Evolutionary conservation across 2,113 vertebrate genomes (phyloP).

Genomic region (Columba janthina): DNA sequence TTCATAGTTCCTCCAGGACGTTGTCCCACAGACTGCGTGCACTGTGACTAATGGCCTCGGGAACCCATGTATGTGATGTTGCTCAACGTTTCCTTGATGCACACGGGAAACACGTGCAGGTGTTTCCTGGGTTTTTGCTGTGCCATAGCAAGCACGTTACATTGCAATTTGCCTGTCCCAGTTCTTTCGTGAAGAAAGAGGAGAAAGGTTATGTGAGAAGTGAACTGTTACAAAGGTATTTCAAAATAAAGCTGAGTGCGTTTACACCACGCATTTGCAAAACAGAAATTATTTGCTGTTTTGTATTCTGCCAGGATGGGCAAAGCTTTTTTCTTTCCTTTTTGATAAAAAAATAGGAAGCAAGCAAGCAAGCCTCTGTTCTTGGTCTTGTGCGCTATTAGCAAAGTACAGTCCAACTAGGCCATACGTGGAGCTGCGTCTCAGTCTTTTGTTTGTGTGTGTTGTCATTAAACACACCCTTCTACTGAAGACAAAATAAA

Average conservation of each 20-base stretch:
- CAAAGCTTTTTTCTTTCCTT: background rate
- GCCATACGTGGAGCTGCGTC: background rate
- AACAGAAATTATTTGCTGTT: background rate
- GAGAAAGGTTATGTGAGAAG: background rate
- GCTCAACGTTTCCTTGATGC: background rate
- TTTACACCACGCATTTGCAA: background rate
- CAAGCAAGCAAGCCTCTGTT: background rate
- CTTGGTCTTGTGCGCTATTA: background rate
- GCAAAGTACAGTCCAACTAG: background rate
- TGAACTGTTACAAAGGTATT: background rate
- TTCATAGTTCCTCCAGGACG: background rate
- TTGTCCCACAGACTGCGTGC: background rate
- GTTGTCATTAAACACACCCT: conserved; percentile 35
- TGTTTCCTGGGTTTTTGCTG: background rate
- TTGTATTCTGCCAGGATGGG: background rate
- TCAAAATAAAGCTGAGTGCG: background rate
- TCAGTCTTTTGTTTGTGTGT: background rate
- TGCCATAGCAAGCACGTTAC: background rate
- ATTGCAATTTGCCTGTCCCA: background rate
- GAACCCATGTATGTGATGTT: background rate
- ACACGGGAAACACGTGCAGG: background rate
- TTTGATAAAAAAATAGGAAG: background rate
- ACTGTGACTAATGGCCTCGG: background rate
- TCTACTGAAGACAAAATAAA: conserved; percentile 42
- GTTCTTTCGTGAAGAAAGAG: background rate